phyloP scores from a whole-genome alignment of 2,888 invertebrate species.

The Lumbricus terrestris region DNA sequence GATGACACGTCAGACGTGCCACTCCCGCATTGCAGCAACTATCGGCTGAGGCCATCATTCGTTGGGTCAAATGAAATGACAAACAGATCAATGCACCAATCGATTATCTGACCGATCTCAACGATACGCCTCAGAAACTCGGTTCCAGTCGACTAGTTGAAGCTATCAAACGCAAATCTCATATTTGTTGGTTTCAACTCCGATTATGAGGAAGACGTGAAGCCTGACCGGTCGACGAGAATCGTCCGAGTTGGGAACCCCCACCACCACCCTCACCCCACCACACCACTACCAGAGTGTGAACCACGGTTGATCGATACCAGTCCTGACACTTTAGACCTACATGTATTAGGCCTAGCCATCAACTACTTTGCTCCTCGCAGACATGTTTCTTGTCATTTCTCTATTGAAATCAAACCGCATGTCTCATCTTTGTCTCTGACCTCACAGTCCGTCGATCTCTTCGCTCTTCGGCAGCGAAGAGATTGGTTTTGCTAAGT shows the following conservation, averaged over 20 bases:
- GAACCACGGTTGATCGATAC: too few species aligned
- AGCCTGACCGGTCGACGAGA: not conserved
- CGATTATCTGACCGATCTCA: not conserved
- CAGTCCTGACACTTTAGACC: not conserved
- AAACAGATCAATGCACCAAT: not conserved
- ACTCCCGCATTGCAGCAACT: too few species aligned
- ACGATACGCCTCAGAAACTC: not conserved
- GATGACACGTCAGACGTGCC: too few species aligned
- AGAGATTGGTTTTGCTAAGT: too few species aligned
- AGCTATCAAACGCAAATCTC: not conserved
- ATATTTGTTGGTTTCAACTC: not conserved
- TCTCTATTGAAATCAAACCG: too few species aligned
- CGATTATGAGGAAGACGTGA: not conserved
- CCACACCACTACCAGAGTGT: too few species aligned
- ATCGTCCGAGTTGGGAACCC: not conserved
- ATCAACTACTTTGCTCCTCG: not conserved
- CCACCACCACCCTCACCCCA: too few species aligned
- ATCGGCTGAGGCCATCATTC: too few species aligned
- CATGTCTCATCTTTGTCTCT: too few species aligned
- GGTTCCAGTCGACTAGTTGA: not conserved
- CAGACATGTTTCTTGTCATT: not conserved
- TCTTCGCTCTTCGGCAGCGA: too few species aligned
- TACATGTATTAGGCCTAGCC: too few species aligned
- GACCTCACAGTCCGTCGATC: too few species aligned
- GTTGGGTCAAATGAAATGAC: not conserved